Evolutionary conservation across 2,797 vertebrate genomes (phyloP), one percentile per base, ranked within the genome.

Genomic region (Arnoldichthys spilopterus): DNA sequence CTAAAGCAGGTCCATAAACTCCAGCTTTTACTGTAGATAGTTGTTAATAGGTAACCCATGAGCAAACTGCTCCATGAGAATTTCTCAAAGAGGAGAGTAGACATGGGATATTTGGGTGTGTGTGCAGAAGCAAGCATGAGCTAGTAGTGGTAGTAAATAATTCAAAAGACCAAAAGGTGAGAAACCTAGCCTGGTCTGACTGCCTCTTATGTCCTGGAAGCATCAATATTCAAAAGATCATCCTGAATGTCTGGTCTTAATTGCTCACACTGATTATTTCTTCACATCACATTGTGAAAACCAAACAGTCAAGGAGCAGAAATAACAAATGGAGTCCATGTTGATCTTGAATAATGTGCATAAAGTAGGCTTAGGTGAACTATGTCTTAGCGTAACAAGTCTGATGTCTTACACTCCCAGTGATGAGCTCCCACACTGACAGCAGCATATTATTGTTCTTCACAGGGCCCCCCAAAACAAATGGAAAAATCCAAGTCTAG

Each of bases 401-500:
- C 53, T 24, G 20, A 54, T 28, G 16, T 40, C 43, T 28, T 66
- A 11, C 43, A 7, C 34, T 37, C 12, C 2, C 24, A 70, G 40
- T 69, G 26, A 34, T 58, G 63, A 32, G 18, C 66, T 53, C 51
- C 56, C 28, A 34, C 2, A 16, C 9, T 43, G 4, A 53, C 32
- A 34, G 56, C 58, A 72, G 22, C 13, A 16, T 59, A n/a, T 75
- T 78, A 62, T 32, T 72, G 7, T 72, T 40, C 30, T 64, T 61
- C 13, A 59, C 22, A 4, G 69, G 7, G 15, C 61, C 32, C 53
- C 64, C 64, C 20, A 66, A 61, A 54, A 78, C 37, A 70, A 64
- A 72, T 4, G 1, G 45, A 15, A 66, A 79, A 84, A 67, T 28
- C 68, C 68, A 67, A 54, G 82, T 81, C 79, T 81, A 81, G 79